A percentile compares a stretch with the other conserved stretches of the same genome.
These are phyloP conservation scores for Epistrophe grossulariae DNA, from an alignment of 2,888 invertebrate genomes.

Conservation along the genomic window DNA sequence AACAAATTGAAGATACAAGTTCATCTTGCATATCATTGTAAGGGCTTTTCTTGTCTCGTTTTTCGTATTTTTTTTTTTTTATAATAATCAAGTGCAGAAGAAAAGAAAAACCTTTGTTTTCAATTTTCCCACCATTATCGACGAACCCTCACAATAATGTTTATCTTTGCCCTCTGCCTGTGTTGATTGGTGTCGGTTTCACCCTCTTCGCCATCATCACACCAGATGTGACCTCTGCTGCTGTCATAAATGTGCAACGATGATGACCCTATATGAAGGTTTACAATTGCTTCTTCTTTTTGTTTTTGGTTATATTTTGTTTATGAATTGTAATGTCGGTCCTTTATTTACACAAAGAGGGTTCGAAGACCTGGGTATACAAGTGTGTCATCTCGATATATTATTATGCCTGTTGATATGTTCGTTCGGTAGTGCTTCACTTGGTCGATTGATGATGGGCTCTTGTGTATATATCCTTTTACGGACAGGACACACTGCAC, in stretches of 20 bases:
- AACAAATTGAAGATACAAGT: conserved; percentile 58
- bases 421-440: conserved; percentile 15
- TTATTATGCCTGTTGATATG: conserved; percentile 6
- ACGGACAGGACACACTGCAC: conserved; percentile 15
- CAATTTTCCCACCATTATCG: conserved; percentile 70
- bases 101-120: conserved; percentile 51
- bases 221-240: conserved; percentile 33
- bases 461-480: conserved; percentile 28
- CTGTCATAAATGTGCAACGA: conserved; percentile 67
- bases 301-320: neutral
- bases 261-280: conserved; percentile 48
- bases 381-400: neutral
- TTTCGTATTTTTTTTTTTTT: neutral
- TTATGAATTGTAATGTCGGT: neutral
- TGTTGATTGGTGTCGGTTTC: conserved; percentile 52
- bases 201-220: conserved; percentile 41
- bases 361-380: conserved; percentile 16
- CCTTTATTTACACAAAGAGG: conserved; percentile 50
- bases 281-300: conserved; percentile 24
- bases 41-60: conserved; percentile 20
- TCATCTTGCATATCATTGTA: conserved; percentile 49
- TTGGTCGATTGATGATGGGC: conserved; percentile 47
- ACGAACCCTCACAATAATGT: conserved; percentile 8
- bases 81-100: conserved; percentile 54
- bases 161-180: neutral